Conservation (phyloP, 2,797 vertebrate species). For the Crypturellus tataupa region DNA sequence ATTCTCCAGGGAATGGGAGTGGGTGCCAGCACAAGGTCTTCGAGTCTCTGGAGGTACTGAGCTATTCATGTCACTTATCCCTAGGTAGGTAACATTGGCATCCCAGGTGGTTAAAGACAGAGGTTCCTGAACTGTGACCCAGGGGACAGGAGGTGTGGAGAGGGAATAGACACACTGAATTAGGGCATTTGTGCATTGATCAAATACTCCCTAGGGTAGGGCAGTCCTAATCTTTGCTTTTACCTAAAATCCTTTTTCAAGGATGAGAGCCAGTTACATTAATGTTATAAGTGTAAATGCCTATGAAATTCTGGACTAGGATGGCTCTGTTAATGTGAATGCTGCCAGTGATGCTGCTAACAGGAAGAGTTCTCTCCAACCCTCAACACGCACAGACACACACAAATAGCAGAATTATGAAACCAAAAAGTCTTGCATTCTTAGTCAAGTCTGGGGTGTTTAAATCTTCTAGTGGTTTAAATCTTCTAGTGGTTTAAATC, state of each 20-base stretch:
- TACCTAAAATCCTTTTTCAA: background rate
- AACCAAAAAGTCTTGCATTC: background rate
- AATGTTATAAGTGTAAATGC: background rate
- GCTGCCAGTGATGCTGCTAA: background rate
- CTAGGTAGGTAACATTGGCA: background rate
- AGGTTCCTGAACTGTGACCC: fast-evolving
- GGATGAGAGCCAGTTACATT: background rate
- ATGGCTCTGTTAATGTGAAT: background rate
- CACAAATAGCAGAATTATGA: background rate
- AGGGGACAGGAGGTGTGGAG: background rate
- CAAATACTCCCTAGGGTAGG: background rate
- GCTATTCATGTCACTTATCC: background rate
- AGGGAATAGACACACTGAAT: background rate
- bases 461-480: background rate
- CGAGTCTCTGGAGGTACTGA: background rate
- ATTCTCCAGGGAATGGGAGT: background rate
- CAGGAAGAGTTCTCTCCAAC: background rate
- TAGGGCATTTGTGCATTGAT: background rate
- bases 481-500: background rate
- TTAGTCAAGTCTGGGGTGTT: background rate
- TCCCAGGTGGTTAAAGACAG: background rate
- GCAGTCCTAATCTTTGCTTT: background rate
- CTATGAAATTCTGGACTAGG: background rate
- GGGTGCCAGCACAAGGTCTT: background rate
- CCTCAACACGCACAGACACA: background rate